A percentile compares a stretch with the other conserved stretches of the same genome.
phyloP scores from a whole-genome alignment of 2,888 invertebrate genomes.

The Volucella inanis region DNA sequence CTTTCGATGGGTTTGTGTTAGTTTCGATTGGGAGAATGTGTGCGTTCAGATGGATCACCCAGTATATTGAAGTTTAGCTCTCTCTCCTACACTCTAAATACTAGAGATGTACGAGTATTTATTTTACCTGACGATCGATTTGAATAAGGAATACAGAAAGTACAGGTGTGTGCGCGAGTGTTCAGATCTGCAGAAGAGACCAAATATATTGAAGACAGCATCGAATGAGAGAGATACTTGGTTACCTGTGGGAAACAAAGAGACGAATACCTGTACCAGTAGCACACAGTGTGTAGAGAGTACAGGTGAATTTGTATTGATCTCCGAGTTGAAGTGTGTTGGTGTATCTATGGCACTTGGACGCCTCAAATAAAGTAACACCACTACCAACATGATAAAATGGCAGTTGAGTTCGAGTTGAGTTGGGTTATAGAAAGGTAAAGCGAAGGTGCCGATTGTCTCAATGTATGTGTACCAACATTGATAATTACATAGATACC shows the following conservation, averaged over 20 bases:
- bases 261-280: constrained; percentile 60
- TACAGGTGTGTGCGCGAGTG: constrained; percentile 67
- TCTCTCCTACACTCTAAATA: constrained; percentile 27
- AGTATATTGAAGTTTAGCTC: neutral
- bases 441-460: constrained; percentile 57
- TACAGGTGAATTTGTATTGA: constrained; percentile 72
- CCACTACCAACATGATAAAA: constrained; percentile 32
- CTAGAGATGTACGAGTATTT: constrained; percentile 39
- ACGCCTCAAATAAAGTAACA: constrained; percentile 41
- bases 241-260: constrained; percentile 45
- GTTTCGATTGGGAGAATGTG: neutral
- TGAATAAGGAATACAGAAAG: neutral
- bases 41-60: constrained; percentile 14
- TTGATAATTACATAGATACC: constrained; percentile 19
- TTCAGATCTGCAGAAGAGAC: constrained; percentile 63
- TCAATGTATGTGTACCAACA: constrained; percentile 23
- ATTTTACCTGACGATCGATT: constrained; percentile 60
- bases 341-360: constrained; percentile 34
- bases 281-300: constrained; percentile 5
- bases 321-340: constrained; percentile 36
- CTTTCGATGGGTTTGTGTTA: constrained; percentile 19
- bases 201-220: constrained; percentile 52
- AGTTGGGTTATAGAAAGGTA: constrained; percentile 37
- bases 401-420: constrained; percentile 41
- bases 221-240: constrained; percentile 17